phyloP scores from a whole-genome alignment of 2,113 vertebrate species.

The Cranoglanis bouderius region DNA sequence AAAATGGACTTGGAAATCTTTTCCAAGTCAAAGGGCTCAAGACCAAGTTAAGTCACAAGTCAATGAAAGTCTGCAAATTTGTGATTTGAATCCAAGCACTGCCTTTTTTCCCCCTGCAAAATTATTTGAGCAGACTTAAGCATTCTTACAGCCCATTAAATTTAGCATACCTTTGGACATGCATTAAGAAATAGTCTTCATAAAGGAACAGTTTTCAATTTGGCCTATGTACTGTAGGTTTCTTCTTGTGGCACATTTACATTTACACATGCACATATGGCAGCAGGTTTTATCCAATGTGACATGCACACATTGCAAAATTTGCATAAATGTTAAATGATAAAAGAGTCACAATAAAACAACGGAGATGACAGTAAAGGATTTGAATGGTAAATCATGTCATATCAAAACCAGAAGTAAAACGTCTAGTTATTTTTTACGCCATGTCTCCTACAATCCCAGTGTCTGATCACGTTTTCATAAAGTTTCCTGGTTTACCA shows the following conservation, averaged over 20 bases:
- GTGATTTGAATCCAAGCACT: background rate
- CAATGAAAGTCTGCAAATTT: background rate
- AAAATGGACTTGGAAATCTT: no score
- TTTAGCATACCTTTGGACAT: background rate
- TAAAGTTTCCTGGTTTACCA: background rate
- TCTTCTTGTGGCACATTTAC: background rate
- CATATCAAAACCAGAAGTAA: background rate
- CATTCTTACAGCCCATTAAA: background rate
- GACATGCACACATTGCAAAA: background rate
- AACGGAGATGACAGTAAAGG: background rate
- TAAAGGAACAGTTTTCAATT: background rate
- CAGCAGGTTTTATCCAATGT: background rate
- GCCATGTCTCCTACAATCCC: background rate
- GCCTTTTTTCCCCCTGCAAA: background rate
- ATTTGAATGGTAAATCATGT: background rate
- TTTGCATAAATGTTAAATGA: background rate
- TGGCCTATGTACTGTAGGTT: background rate
- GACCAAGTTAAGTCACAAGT: background rate
- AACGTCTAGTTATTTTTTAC: background rate
- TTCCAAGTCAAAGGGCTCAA: no score
- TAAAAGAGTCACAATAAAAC: background rate
- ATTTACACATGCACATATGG: background rate
- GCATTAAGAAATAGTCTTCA: background rate
- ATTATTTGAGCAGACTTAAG: background rate
- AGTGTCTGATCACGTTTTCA: background rate